phyloP scores from a whole-genome alignment of 2,113 vertebrate species.

The Daboia siamensis region DNA sequence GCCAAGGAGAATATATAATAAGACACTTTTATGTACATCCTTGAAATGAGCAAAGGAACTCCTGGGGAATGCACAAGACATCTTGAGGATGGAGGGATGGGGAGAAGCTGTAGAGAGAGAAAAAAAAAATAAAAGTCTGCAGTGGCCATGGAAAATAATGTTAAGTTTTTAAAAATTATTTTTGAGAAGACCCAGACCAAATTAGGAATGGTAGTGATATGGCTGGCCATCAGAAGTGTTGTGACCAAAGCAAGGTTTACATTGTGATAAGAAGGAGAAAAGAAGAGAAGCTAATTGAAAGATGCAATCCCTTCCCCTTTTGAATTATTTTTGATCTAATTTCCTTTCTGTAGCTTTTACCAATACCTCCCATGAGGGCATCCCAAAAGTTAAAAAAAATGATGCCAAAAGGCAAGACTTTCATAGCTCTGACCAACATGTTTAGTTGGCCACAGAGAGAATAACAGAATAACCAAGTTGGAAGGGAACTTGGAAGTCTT shows the following conservation, averaged over 20 bases:
- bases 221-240: not conserved
- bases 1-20: constrained; percentile 37
- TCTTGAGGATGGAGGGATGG: not conserved
- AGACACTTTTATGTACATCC: constrained; percentile 25
- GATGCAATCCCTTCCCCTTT: not conserved
- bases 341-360: not conserved
- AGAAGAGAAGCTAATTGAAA: not conserved
- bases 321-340: not conserved
- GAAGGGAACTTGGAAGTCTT: too few species aligned
- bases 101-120: not conserved
- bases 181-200: not conserved
- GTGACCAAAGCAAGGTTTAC: not conserved
- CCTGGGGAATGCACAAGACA: not conserved
- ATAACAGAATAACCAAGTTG: not conserved
- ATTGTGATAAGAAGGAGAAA: not conserved
- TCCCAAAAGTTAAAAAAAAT: not conserved
- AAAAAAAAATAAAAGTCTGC: not conserved
- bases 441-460: not conserved
- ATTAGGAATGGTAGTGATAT: not conserved
- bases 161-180: not conserved
- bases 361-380: too few species aligned
- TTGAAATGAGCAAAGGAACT: constrained; percentile 8
- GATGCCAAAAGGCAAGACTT: not conserved
- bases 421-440: not conserved
- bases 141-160: not conserved